Conservation (phyloP, 2,888 invertebrate genomes). For the Eilema caniola region DNA sequence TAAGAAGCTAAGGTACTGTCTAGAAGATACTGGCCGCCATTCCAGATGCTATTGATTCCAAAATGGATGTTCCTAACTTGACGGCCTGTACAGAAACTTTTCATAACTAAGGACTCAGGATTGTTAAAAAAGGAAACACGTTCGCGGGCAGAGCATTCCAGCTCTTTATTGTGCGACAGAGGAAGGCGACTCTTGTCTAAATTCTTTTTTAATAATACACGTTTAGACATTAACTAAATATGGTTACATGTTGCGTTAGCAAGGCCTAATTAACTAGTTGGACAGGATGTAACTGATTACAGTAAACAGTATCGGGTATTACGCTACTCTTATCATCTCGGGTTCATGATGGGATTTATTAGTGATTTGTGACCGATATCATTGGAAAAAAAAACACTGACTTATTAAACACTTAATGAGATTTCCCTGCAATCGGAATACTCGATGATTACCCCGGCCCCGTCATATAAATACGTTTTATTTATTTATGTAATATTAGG, state of each 20-base stretch:
- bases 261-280: background rate
- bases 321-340: constrained; percentile 6
- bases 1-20: no score
- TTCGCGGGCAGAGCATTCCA: no score
- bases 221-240: background rate
- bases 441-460: background rate
- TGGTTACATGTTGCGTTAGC: background rate
- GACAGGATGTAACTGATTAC: constrained; percentile 9
- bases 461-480: background rate
- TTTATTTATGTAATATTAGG: no score
- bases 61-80: no score
- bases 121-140: no score
- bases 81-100: no score
- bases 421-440: constrained; percentile 11
- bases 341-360: constrained; percentile 3
- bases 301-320: background rate
- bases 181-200: no score
- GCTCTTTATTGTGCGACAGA: no score
- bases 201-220: no score
- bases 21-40: no score
- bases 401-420: constrained; percentile 15
- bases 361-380: constrained; percentile 1
- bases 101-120: no score
- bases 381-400: constrained; percentile 20
- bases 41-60: no score